Base-by-base conservation (phyloP, 2,113 vertebrate genomes). In the Chaetorhynchus papuensis region DNA sequence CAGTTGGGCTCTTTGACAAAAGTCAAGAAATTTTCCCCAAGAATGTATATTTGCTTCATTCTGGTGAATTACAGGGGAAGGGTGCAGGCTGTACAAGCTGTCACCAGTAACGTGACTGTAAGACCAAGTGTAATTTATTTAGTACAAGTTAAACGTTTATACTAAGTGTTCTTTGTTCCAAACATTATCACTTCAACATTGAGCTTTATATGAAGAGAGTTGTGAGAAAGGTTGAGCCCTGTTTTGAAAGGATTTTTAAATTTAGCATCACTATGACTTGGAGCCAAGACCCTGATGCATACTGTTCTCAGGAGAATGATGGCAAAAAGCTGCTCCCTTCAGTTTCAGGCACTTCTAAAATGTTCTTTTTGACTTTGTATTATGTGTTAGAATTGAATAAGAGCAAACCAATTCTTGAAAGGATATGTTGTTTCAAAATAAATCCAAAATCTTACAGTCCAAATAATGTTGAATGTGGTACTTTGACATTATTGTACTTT, bases 1-100 rank as follows among this genome's bases (percentile, higher is more conserved):
- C 59, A 93, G 47, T 88, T 96, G 96, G 94, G 95, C 90, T 79
- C 72, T 85, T 83, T 93, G 94, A 94, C 96, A 96, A 86, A 88
- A 90, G 83, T 64, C 69, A 87, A 84, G 45, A 72, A 31, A 57
- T 64, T 90, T 85, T 93, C 50, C 92, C 94, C 90, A 83, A 10
- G 39, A 3, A 95, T 49, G 71, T 95, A 90, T 83, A 91, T 96
- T 83, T 91, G 44, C 57, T 83, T 60, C 13, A 0, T 71, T 90
- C 52, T 75, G 81, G 50, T 79, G 85, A 49, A 5, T 81, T 90
- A 49, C 31, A 66, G 79, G 74, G 79, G 72, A 80, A 83, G 93
- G 75, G 83, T 31, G 63, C 82, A 52, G 69, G 75, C 90, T 90
- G 39, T 65, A 83, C 12, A 44, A 91, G 85, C 85, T 96, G 93